Evolutionary conservation across 2,113 vertebrate species (phyloP).

Genomic region (Hepsetus odoe): DNA sequence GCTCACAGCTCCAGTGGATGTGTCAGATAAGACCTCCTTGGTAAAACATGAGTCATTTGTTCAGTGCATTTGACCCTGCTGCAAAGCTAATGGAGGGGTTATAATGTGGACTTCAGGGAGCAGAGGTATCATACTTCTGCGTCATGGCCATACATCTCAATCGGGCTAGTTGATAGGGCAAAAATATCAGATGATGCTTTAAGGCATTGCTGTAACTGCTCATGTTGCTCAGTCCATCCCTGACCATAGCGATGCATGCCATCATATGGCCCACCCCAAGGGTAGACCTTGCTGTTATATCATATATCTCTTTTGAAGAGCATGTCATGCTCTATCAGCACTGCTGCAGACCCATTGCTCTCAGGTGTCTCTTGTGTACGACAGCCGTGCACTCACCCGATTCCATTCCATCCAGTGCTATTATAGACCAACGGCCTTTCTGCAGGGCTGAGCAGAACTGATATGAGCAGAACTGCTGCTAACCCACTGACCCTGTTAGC

Average conservation of each 20-base stretch:
- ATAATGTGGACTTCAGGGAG: background rate
- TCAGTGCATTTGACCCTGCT: constrained; percentile 4
- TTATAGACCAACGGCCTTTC: background rate
- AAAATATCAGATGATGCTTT: no score
- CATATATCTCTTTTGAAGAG: no score
- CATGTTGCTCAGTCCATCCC: no score
- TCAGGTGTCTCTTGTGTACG: background rate
- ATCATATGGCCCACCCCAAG: no score
- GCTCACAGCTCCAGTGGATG: background rate
- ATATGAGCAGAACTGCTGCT: background rate
- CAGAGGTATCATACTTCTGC: background rate
- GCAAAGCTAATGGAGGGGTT: background rate
- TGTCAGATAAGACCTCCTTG: background rate
- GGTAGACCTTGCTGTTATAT: no score
- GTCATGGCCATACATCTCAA: no score
- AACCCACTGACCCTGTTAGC: background rate
- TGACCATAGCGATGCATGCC: no score
- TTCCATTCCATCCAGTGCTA: background rate
- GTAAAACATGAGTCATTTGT: background rate
- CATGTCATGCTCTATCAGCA: background rate
- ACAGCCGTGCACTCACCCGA: background rate
- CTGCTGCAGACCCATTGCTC: background rate
- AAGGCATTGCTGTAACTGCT: no score
- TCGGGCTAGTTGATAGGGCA: no score
- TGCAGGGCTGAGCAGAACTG: background rate